Conservation (phyloP, 2,888 invertebrate genomes). For the Tigriopus californicus region DNA sequence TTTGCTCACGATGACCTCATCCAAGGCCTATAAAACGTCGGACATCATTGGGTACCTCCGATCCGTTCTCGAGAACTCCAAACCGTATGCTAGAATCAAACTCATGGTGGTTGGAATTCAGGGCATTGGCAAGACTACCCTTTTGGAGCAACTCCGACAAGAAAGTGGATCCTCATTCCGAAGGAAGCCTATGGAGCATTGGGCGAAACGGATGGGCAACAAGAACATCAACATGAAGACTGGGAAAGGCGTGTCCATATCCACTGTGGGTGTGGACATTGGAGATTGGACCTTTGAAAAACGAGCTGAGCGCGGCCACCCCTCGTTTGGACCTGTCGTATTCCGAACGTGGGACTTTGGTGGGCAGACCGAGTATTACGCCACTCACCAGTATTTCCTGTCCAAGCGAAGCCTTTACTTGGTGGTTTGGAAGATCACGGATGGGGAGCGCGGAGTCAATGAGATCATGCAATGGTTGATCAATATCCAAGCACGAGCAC, state of each 20-base stretch:
- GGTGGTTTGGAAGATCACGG: constrained; percentile 83
- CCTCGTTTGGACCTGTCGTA: constrained; percentile 56
- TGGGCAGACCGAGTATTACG: constrained; percentile 92
- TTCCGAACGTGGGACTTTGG: constrained; percentile 98
- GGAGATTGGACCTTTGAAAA: constrained; percentile 85
- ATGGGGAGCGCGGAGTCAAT: constrained; percentile 71
- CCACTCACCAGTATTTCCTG: constrained; percentile 94
- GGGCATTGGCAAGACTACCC: constrained; percentile 64
- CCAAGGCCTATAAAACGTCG: constrained; percentile 83
- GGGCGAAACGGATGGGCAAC: constrained; percentile 88
- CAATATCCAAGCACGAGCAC: constrained; percentile 84
- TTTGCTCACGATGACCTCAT: constrained; percentile 68
- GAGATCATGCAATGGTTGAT: constrained; percentile 87
- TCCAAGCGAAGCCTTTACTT: constrained; percentile 56
- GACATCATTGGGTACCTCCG: constrained; percentile 80
- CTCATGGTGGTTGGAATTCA: constrained; percentile 88
- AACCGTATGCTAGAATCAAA: constrained; percentile 84
- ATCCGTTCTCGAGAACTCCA: constrained; percentile 59
- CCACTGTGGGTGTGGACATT: constrained; percentile 94
- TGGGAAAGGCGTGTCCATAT: constrained; percentile 58
- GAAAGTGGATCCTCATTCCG: constrained; percentile 53
- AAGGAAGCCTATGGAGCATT: constrained; percentile 58
- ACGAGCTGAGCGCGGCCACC: constrained; percentile 41
- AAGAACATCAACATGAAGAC: constrained; percentile 56
- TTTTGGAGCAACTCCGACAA: constrained; percentile 66